Evolutionary conservation across 92 coral and sea anemone genomes (phyloP).

Genomic region (Parazoanthus darwini): DNA sequence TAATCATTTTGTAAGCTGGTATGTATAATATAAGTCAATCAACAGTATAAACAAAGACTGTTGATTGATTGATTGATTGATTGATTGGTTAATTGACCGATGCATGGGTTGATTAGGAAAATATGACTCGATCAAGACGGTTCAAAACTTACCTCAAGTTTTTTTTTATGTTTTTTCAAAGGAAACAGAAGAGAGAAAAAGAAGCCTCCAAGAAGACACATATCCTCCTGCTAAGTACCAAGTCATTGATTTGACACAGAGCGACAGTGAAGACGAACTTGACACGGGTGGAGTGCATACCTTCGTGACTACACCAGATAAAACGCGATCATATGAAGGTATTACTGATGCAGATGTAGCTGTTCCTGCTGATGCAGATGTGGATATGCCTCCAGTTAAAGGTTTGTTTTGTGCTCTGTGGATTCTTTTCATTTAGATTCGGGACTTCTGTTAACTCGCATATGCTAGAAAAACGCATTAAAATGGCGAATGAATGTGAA

Average conservation of each 20-base stretch:
- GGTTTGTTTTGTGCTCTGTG: neutral
- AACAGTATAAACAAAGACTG: too few relatives aligned
- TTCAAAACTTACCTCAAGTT: neutral
- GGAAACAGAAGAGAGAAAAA: conserved; percentile 26
- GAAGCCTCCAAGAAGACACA: neutral
- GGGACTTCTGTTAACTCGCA: too few relatives aligned
- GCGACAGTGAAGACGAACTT: conserved; percentile 12
- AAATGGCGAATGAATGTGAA: too few relatives aligned
- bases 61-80: too few relatives aligned
- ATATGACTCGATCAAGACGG: neutral
- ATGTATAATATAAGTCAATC: too few relatives aligned
- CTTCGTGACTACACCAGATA: neutral
- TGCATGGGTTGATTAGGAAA: too few relatives aligned
- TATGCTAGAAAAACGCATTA: too few relatives aligned
- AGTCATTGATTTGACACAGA: conserved; percentile 3
- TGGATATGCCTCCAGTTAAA: neutral
- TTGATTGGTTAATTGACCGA: too few relatives aligned
- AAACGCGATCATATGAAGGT: neutral
- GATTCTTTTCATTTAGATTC: neutral
- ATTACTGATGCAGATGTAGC: neutral
- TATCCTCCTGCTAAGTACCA: neutral
- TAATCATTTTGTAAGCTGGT: too few relatives aligned
- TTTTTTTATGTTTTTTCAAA: neutral
- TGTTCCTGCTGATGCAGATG: neutral
- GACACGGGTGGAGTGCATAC: neutral